phyloP scores from a whole-genome alignment of 2,113 vertebrate genomes.

The Peromyscus polionotus region DNA sequence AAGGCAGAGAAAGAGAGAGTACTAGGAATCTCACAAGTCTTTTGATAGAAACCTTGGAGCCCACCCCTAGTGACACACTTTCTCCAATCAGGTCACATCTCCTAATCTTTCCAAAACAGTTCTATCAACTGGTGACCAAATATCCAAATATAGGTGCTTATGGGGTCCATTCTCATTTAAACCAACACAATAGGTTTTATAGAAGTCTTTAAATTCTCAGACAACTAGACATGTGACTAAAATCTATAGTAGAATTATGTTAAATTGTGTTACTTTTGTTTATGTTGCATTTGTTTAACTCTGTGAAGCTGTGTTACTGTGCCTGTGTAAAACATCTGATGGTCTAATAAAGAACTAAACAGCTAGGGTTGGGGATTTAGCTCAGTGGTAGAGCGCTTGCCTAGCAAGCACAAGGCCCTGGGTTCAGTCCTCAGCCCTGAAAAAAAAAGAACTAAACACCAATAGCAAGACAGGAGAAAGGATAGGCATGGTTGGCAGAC shows the following conservation, averaged over 20 bases:
- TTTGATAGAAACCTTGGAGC: background rate
- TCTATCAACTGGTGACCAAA: background rate
- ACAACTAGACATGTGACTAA: background rate
- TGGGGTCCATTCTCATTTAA: background rate
- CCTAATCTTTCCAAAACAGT: background rate
- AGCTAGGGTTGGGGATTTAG: too few relatives aligned
- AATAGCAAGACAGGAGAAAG: too few relatives aligned
- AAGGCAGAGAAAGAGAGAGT: background rate
- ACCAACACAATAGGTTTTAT: background rate
- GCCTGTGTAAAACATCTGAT: too few relatives aligned
- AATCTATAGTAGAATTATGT: background rate
- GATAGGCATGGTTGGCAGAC: too few relatives aligned
- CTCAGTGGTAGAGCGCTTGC: too few relatives aligned
- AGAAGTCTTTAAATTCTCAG: slow-evolving; percentile 37
- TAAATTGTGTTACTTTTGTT: too few relatives aligned
- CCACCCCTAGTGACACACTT: background rate
- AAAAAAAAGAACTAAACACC: too few relatives aligned
- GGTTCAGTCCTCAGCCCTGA: too few relatives aligned
- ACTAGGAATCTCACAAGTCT: background rate
- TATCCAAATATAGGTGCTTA: background rate
- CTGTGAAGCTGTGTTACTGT: too few relatives aligned
- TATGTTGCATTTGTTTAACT: too few relatives aligned
- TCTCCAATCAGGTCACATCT: background rate
- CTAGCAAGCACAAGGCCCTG: too few relatives aligned
- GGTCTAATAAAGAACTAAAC: too few relatives aligned